phyloP scores from a whole-genome alignment of 2,888 invertebrate species.

The Parnassius apollo region DNA sequence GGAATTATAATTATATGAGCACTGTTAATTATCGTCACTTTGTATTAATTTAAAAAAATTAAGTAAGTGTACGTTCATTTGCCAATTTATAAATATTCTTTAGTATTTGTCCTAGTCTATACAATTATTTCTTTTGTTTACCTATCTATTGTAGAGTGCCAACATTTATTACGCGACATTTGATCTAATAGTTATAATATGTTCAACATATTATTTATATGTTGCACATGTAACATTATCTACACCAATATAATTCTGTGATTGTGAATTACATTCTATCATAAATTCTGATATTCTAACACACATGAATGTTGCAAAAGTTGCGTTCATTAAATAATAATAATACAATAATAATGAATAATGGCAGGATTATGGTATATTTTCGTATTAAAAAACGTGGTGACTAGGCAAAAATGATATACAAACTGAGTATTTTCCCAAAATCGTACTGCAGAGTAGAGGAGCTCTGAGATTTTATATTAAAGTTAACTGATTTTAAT shows the following conservation, averaged over 20 bases:
- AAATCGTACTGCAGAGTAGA: background rate
- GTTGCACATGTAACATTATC: slow-evolving; percentile 34
- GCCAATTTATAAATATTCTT: slow-evolving; percentile 44
- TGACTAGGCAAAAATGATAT: slow-evolving; percentile 29
- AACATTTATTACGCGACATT: slow-evolving; percentile 49
- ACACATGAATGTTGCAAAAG: slow-evolving; percentile 26
- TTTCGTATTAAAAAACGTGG: slow-evolving; percentile 15
- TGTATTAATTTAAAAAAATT: slow-evolving; percentile 28
- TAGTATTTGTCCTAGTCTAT: slow-evolving; percentile 54
- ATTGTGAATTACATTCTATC: slow-evolving; percentile 33
- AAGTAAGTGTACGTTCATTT: slow-evolving; percentile 32
- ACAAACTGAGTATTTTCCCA: slow-evolving; percentile 11
- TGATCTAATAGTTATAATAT: slow-evolving; percentile 32
- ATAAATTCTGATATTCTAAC: slow-evolving; percentile 33
- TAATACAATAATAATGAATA: slow-evolving; percentile 23
- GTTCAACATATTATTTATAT: slow-evolving; percentile 36
- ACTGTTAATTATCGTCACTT: slow-evolving; percentile 38
- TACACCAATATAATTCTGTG: slow-evolving; percentile 35
- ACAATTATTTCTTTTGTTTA: slow-evolving; percentile 59
- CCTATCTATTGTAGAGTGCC: slow-evolving; percentile 66
- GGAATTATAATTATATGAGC: slow-evolving; percentile 59
- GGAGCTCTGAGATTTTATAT: background rate
- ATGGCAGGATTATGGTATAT: slow-evolving; percentile 30
- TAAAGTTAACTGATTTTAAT: background rate
- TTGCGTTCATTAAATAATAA: slow-evolving; percentile 12